phyloP scores from a whole-genome alignment of 2,888 invertebrate species.

The Rhagonycha lutea region DNA sequence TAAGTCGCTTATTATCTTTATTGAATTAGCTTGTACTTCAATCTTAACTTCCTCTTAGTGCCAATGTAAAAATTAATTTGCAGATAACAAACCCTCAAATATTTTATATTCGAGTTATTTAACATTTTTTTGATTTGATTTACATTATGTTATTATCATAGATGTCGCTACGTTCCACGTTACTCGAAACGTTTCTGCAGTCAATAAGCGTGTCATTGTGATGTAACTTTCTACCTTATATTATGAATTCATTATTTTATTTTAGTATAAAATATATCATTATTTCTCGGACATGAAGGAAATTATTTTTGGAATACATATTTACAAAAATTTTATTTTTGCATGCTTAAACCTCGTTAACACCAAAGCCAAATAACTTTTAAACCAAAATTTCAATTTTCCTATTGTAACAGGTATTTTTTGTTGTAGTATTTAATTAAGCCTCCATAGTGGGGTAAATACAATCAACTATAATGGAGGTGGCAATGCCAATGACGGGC shows the following conservation, averaged over 20 bases:
- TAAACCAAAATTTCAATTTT: not conserved
- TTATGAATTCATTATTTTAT: not conserved
- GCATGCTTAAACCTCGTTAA: not conserved
- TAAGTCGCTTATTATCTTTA: slow-evolving; percentile 7
- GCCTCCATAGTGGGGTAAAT: slow-evolving; percentile 16
- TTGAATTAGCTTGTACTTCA: not conserved
- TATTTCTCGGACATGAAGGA: not conserved
- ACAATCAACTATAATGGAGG: slow-evolving; percentile 48
- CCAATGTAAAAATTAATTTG: not conserved
- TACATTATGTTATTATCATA: not conserved
- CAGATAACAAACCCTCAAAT: not conserved
- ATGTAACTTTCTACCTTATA: not conserved
- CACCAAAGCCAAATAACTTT: not conserved
- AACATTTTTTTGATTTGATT: not conserved
- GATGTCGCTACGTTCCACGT: not conserved
- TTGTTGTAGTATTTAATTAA: slow-evolving; percentile 17
- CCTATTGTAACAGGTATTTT: not conserved
- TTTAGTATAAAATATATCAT: not conserved
- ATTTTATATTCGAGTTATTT: not conserved
- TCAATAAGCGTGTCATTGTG: not conserved
- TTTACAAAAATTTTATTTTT: not conserved
- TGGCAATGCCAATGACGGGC: slow-evolving; percentile 62
- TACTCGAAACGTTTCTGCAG: not conserved
- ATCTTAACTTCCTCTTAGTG: not conserved
- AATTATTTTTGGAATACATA: not conserved